These are phyloP conservation scores for Gambusia yucatana DNA, from an alignment of 2,797 vertebrate species.

Conservation along the genomic window DNA sequence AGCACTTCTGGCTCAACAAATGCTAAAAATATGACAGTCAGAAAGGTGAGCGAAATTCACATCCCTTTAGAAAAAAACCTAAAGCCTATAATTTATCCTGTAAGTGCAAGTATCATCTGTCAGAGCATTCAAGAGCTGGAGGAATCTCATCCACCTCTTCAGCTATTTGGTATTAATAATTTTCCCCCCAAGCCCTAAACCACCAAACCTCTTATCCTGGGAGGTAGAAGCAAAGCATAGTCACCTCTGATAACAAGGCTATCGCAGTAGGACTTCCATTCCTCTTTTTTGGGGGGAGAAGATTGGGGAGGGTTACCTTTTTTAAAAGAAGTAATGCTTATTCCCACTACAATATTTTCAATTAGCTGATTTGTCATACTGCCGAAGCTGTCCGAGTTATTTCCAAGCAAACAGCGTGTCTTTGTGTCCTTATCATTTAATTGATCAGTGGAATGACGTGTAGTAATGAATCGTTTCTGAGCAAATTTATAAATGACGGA, in stretches of 20 bases:
- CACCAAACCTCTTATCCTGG: slow-evolving; percentile 49
- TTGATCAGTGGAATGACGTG: slow-evolving; percentile 74
- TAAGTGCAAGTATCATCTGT: slow-evolving; percentile 47
- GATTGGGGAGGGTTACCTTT: slow-evolving; percentile 6
- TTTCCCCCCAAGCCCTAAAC: background rate
- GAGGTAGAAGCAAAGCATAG: slow-evolving; percentile 57
- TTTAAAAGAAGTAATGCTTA: slow-evolving; percentile 24
- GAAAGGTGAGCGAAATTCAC: slow-evolving; percentile 48
- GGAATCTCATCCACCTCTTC: slow-evolving; percentile 58
- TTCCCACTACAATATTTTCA: slow-evolving; percentile 40
- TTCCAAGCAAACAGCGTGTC: slow-evolving; percentile 67
- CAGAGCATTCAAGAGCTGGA: slow-evolving; percentile 50
- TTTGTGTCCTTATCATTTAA: slow-evolving; percentile 78
- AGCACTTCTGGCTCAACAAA: slow-evolving; percentile 51
- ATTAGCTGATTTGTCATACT: slow-evolving; percentile 59
- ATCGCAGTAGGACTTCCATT: slow-evolving; percentile 45
- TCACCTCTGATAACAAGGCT: slow-evolving; percentile 62
- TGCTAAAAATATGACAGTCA: slow-evolving; percentile 49
- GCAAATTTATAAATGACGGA: slow-evolving; percentile 72
- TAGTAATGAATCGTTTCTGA: slow-evolving; percentile 78
- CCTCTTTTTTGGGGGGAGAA: slow-evolving; percentile 25
- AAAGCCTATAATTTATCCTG: slow-evolving; percentile 56
- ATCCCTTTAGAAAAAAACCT: slow-evolving; percentile 30
- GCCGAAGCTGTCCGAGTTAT: slow-evolving; percentile 63
- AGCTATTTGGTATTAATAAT: slow-evolving; percentile 68